Evolutionary conservation across 2,888 invertebrate genomes (phyloP), one percentile per base, ranked within the genome.

Genomic region (Cheilosia scutellata): DNA sequence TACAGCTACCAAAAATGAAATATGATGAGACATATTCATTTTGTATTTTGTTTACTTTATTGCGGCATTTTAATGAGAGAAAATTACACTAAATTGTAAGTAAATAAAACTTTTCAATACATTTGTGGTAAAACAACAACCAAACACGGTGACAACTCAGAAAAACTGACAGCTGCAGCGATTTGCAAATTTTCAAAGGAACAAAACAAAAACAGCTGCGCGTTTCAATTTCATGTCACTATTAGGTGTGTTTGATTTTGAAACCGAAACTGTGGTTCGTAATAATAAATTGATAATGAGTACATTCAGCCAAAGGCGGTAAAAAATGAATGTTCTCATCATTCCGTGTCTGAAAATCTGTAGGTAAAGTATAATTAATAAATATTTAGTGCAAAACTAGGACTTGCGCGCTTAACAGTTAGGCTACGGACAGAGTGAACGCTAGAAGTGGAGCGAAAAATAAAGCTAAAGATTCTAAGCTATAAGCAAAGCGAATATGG

Each of bases 201-300:
- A 20, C 60, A 49, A 57, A 66, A 79, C 76, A 80, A 86, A 31
- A 80, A 60, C 83, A 84, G 84, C 80, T 86, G 84, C 13, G 84
- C 13, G 25, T 31, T 25, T 11, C 40, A 1, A 13, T 33, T 63
- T 0, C 0, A 25, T 16, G 4, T 2, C 63, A 29, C 47, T 55
- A 16, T 33, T 0, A 13, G 51, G 13, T 31, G 1, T 37, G 37
- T 37, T 37, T 37, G 37, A 11, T 37, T 37, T 37, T 9, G 33
- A 33, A 33, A 33, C 5, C 11, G 0, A 47, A 31, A 74, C 63
- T 57, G n/a, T 1, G 20, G 20, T 20, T 20, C 20, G 20, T 20
- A 20, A 20, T 20, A 20, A 20, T 20, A 20, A 20, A 20, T 20
- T 20, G 20, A 0, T 2, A 20, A 20, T 20, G 20, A 20, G 20